These are phyloP conservation scores for Nanger granti DNA, from an alignment of 2,113 vertebrate genomes.

Conservation along the genomic window DNA sequence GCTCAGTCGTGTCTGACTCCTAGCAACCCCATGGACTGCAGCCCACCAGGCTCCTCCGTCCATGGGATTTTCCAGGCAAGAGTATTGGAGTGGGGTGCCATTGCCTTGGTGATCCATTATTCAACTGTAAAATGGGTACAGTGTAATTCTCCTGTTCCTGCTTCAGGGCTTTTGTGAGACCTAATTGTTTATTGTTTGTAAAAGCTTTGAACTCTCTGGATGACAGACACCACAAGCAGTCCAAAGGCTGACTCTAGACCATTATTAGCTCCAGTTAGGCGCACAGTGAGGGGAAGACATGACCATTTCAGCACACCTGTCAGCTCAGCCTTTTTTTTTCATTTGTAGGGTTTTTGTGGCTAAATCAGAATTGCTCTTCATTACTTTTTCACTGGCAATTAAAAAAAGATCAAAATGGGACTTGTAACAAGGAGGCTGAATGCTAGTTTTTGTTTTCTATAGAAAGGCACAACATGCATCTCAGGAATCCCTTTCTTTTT, in stretches of 20 bases:
- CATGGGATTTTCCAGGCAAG: no score
- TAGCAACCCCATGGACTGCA: no score
- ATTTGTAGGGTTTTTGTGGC: constrained; percentile 37
- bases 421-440: constrained; percentile 47
- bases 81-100: no score
- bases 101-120: no score
- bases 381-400: constrained; percentile 63
- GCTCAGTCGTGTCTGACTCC: no score
- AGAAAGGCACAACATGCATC: constrained; percentile 25
- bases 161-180: no score
- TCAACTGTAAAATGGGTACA: no score
- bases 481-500: constrained; percentile 25
- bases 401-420: constrained; percentile 67
- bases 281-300: not conserved
- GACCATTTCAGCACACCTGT: constrained; percentile 29
- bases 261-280: constrained; percentile 33
- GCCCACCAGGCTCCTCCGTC: no score
- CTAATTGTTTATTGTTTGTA: no score
- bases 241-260: constrained; percentile 32
- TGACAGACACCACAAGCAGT: constrained; percentile 23
- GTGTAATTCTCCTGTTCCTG: no score
- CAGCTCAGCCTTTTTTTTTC: not conserved
- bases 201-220: not conserved
- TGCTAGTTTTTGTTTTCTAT: constrained; percentile 57
- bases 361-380: constrained; percentile 63